Base-by-base conservation (phyloP, 1,140 invertebrate genomes). In the Leucophenga varia region DNA sequence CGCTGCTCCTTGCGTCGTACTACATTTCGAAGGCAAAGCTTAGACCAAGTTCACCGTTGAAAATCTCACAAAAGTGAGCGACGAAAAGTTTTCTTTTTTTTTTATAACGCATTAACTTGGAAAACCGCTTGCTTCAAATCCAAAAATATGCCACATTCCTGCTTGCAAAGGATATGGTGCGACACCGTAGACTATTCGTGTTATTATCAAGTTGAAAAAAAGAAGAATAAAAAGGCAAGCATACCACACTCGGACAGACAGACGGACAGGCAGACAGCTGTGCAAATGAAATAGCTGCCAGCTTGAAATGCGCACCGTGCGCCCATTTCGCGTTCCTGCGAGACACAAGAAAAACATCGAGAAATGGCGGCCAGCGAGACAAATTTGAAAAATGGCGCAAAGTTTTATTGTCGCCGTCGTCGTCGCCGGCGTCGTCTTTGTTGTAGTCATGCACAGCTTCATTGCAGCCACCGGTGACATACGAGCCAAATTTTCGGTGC, bases 381-480 rank as follows among this genome's bases (percentile, higher is more conserved):
- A 67, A 67, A 67, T 67, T 67, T 67, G 63, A 67, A 67, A 67
- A 67, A 67, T 67, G 59, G 63, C 63, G 14, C 42, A 59, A 67
- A 67, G 44, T 67, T 67, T 67, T 67, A 67, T 59, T 57, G 43
- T 41, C 59, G 35, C 44, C 35, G 43, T 45, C 42, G 22, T n/a
- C n/a, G n/a, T n/a, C n/a, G n/a, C n/a, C n/a, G n/a, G n/a, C n/a
- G n/a, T n/a, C n/a, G n/a, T n/a, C n/a, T n/a, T n/a, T n/a, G n/a
- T n/a, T n/a, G n/a, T n/a, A n/a, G n/a, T n/a, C n/a, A n/a, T n/a
- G 5, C 41, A 36, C 31, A 32, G 8, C 14, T 17, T 30, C 44
- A 20, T 46, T 49, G 43, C 19, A 28, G 22, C 43, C 60, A 34
- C 5, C 22, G 22, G 22, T 67, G 63, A 63, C 55, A 57, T 67